Percentiles rank a stretch among this genome's conserved stretches.
These are phyloP conservation scores for Leptoclinus maculatus DNA, from an alignment of 2,797 vertebrate genomes.

Conservation along the genomic window DNA sequence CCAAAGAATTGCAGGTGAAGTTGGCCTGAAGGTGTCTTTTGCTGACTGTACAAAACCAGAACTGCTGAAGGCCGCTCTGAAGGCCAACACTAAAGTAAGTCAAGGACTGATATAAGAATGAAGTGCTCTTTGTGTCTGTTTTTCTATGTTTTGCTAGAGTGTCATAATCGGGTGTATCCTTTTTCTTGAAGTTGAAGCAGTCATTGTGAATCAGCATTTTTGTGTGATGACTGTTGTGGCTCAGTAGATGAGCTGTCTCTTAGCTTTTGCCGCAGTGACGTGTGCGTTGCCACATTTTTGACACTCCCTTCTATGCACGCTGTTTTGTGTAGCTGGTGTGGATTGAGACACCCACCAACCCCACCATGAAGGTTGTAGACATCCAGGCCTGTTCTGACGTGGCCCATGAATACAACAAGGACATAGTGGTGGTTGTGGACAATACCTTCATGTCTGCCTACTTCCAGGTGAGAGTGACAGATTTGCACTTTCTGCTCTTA, in stretches of 20 bases:
- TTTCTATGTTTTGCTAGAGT: background rate
- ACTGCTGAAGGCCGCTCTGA: constrained; percentile 87
- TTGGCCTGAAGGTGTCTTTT: constrained; percentile 87
- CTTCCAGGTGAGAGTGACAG: constrained; percentile 89
- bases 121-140: background rate
- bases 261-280: background rate
- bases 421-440: constrained; percentile 91
- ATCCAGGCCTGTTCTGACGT: constrained; percentile 87
- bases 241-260: background rate
- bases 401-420: constrained; percentile 82
- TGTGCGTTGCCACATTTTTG: background rate
- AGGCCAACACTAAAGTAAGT: constrained; percentile 92
- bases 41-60: constrained; percentile 88
- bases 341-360: constrained; percentile 95
- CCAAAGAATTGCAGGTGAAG: constrained; percentile 78
- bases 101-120: background rate
- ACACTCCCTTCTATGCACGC: too few relatives aligned
- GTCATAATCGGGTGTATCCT: background rate
- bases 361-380: constrained; percentile 90
- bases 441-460: constrained; percentile 97
- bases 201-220: constrained; percentile 13
- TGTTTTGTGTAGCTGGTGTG: constrained; percentile 89
- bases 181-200: background rate
- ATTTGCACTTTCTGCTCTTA: constrained; percentile 52
- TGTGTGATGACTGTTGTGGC: too few relatives aligned